Base-by-base conservation (phyloP, 2,888 invertebrate species). In the Rapana venosa region DNA sequence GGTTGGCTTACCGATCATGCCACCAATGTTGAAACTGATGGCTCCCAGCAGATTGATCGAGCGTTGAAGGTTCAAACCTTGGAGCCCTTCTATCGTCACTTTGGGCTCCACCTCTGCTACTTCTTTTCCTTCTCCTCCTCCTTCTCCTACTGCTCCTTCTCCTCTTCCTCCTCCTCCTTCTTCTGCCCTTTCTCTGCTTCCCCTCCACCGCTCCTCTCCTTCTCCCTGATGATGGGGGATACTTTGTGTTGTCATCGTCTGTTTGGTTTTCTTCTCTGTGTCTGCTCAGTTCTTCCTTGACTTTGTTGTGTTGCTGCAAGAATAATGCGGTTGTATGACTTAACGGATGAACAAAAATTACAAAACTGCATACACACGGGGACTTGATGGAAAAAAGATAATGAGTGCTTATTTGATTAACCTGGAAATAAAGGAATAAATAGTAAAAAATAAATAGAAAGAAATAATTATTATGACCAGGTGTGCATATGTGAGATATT, bases 21-120 rank as follows among this genome's bases (percentile, higher is more conserved):
- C 35, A 17, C 87, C 87, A 0, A 87, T 26, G 36, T 17, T 87
- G 70, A 87, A 87, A 36, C 70, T 87, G 87, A 87, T 26, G 70
- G 87, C 70, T 0, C 66, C 87, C 26, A 87, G 32, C 66, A 87
- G 70, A 13, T 26, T 70, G 20, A 87, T 36, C 6, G 66, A 22
- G 26, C 87, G 6, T 26, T 35, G 17, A 32, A 87, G 47, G n/a
- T n/a, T 70, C 4, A 87, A 15, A 20, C 35, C 66, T 15, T n/a
- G 70, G 11, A 4, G 15, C 74, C 1, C 8, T 22, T 83, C 83
- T 26, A 47, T 83, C 22, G 47, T 83, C 83, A 83, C 83, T 47
- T 6, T 30, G 22, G n/a, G n/a, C 32, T 83, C 26, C 77, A 32
- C 77, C 32, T 26, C 8, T n/a, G 6, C 32, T 36, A 35, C 79